Base-by-base conservation (phyloP, 2,888 invertebrate genomes). In the Sinotaia quadrata region DNA sequence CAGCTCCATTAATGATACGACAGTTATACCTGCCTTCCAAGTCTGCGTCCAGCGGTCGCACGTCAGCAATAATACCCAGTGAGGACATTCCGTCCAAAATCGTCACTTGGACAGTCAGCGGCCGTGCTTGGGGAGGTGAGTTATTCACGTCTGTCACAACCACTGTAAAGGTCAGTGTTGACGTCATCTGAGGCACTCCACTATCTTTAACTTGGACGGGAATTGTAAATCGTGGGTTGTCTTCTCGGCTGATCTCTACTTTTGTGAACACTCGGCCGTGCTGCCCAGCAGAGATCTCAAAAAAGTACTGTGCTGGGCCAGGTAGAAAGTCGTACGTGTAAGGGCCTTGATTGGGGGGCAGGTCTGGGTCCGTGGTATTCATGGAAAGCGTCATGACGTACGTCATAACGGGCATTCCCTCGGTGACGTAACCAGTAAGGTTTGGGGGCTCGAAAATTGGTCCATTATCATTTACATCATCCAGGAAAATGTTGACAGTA, bases 391-490 rank as follows among this genome's bases (percentile, higher is more conserved):
- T 74, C 24, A 81, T 77, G 34, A 84, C 80, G 5, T 73, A 66
- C n/a, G 74, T 67, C 56, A 75, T 76, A 7, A 73, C 65, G 0
- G 69, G 62, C 51, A 73, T 74, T 68, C 83, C 82, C 72, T 85
- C 86, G 15, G 69, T 65, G 21, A 85, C 78, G 49, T 73, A 68
- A 5, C 79, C 84, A 5, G 70, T 76, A 24, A 84, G 79, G 36
- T 77, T 69, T 1, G 91, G 89, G 0, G 92, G 90, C 75, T 93
- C 93, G 83, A 97, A 95, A 41, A 92, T 89, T 0, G 97, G 97
- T 0, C 95, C 95, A 85, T 97, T 97, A 84, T 97, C 97, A 85
- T 97, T 97, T n/a, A 96, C 91, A 87, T 97, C 97, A 10, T 92
- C 91, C 0, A 97, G 86, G 31, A 92, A 91, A 63, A 97, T 93